Evolutionary conservation across 2,113 vertebrate species (phyloP), one percentile per base, ranked within the genome.

Genomic region (Sphyrna mokarran): DNA sequence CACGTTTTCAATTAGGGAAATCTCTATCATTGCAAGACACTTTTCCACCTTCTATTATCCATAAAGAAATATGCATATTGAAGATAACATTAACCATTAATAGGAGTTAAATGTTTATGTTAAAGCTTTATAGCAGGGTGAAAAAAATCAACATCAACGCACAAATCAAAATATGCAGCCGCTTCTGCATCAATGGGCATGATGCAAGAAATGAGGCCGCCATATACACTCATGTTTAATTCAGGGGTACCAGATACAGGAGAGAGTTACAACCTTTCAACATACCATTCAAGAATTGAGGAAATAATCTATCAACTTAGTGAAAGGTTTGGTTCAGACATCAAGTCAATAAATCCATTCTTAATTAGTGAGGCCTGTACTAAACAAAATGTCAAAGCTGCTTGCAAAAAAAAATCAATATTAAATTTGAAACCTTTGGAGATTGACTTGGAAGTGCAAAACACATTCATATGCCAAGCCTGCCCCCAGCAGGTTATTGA

Each of bases 351-450:
- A 95, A 95, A 70, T 72, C 40, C 68, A 95, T 76, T 95, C 66
- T 95, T 54, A 95, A 72, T 76, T 95, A 33, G 22, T 54, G 69
- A 95, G 94, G 94, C 43, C 94, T 72, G 69, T 43, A 95, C 69
- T 54, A 43, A 33, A 48, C 68, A 95, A 95, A 95, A 72, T 72
- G 94, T 48, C 94, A 70, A 95, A 95, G 94, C 94, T 95, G 43
- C 72, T 70, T 66, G 63, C 40, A 72, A 95, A 95, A 70, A 54
- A 72, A 29, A 48, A 95, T 76, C 93, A 94, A 94, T 94, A 94
- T 94, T 94, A 94, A 69, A 94, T 90, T 63, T 90, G 26, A 58
- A 54, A 90, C 23, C 54, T 61, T 94, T 94, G 23, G 72, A 16
- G 69, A 48, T 26, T 95, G 11, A 48, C 40, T 70, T 72, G 40